Percentiles rank a stretch among this genome's conserved stretches.
These are phyloP conservation scores for Monodelphis domestica DNA, from an alignment of 2,797 vertebrate species.

Conservation along the genomic window DNA sequence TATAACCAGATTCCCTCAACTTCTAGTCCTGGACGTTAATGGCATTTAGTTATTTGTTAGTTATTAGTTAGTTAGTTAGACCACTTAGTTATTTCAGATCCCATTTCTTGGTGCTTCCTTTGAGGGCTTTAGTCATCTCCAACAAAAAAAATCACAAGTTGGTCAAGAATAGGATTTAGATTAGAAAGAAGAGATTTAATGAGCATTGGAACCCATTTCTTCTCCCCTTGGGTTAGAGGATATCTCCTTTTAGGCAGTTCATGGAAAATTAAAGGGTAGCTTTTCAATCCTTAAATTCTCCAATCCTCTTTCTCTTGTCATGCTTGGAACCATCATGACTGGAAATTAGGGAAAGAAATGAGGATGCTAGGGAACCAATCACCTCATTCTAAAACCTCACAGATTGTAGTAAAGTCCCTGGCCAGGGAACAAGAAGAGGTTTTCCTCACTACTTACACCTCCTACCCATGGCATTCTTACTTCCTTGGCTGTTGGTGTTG, in stretches of 20 bases:
- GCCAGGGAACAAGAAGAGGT: neutral
- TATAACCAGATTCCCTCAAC: neutral
- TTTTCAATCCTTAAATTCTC: neutral
- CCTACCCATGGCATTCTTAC: neutral
- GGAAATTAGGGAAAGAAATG: neutral
- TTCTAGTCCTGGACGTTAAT: neutral
- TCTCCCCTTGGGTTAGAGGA: neutral
- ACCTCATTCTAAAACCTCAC: neutral
- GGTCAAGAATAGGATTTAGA: neutral
- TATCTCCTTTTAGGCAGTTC: neutral
- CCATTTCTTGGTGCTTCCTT: neutral
- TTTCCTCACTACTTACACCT: neutral
- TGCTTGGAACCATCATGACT: neutral
- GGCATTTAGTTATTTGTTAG: no score
- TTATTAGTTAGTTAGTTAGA: no score
- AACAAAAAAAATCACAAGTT: neutral
- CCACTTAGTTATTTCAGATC: neutral
- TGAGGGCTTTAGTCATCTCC: neutral
- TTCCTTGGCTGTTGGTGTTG: neutral
- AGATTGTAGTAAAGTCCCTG: neutral
- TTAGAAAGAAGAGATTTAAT: neutral
- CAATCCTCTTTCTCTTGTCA: neutral
- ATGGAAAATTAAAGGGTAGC: neutral
- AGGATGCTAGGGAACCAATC: neutral
- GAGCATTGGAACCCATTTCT: neutral